These are phyloP conservation scores for Tetragonula clypearis DNA, from an alignment of 1,140 invertebrate genomes.

Conservation along the genomic window DNA sequence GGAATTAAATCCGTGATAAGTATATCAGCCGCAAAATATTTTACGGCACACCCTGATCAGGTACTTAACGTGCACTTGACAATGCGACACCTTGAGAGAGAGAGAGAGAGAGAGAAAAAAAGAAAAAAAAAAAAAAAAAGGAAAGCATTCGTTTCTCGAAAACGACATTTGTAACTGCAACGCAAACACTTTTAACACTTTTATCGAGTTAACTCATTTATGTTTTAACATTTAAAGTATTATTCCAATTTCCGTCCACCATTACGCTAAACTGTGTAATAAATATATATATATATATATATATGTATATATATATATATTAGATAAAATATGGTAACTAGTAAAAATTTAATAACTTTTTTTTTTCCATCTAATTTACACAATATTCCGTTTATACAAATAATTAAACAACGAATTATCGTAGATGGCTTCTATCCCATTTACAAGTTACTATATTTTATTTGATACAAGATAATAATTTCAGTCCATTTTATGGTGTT, in stretches of 20 bases:
- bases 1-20: constrained; percentile 55
- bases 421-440: not conserved
- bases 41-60: constrained; percentile 52
- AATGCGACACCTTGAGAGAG: constrained; percentile 32
- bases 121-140: not conserved
- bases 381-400: not conserved
- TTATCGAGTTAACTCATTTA: constrained; percentile 32
- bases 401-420: not conserved
- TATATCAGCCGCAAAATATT: constrained; percentile 38
- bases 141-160: constrained; percentile 7
- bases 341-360: not conserved
- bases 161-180: not conserved
- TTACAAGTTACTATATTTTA: constrained; percentile 5
- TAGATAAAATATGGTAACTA: not conserved
- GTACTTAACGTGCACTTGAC: constrained; percentile 56
- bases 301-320: not conserved
- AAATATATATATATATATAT: not conserved
- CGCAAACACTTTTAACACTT: not conserved
- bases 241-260: not conserved
- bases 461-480: not conserved
- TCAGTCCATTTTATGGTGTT: not conserved
- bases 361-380: not conserved
- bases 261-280: not conserved
- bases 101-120: no score
- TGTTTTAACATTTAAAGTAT: not conserved